Evolutionary conservation across 2,797 vertebrate genomes (phyloP).

Genomic region (Diplodus puntazzo): DNA sequence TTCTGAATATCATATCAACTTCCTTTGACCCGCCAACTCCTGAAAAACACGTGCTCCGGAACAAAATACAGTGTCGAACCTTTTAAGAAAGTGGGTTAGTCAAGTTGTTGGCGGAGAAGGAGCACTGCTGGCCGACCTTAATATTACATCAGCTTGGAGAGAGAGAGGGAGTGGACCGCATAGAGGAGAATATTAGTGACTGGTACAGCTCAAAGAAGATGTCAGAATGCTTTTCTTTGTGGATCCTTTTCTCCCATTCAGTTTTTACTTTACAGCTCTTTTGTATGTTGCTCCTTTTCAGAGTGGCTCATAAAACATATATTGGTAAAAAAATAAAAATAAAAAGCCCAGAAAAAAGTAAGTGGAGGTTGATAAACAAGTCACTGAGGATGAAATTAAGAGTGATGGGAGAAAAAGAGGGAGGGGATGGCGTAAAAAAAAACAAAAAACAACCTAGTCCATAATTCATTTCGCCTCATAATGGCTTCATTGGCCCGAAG

Average conservation of each 20-base stretch:
- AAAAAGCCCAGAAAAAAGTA: slow-evolving; percentile 6
- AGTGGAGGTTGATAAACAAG: slow-evolving; percentile 12
- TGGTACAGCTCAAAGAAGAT: slow-evolving; percentile 13
- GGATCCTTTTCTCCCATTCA: background rate
- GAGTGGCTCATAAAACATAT: background rate
- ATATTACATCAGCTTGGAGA: slow-evolving; percentile 34
- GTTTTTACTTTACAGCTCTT: background rate
- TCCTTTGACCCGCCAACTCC: background rate
- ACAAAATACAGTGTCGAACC: background rate
- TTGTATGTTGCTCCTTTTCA: background rate
- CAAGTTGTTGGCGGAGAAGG: slow-evolving; percentile 2
- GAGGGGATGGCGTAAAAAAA: slow-evolving; percentile 40
- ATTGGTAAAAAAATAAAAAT: background rate
- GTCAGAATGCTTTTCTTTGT: slow-evolving; percentile 13
- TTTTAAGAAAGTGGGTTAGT: slow-evolving; percentile 29
- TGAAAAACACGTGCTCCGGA: background rate
- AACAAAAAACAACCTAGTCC: slow-evolving; percentile 49
- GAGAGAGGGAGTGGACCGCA: slow-evolving; percentile 23
- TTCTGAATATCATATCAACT: too few species aligned
- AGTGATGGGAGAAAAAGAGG: slow-evolving; percentile 41
- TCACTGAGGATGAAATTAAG: slow-evolving; percentile 28
- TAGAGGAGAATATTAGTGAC: background rate
- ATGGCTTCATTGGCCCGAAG: slow-evolving; percentile 77
- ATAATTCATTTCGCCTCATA: slow-evolving; percentile 83
- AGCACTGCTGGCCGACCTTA: slow-evolving; percentile 6